phyloP scores from a whole-genome alignment of 35 echinoderm and acorn worm species.

The Acanthaster planci region DNA sequence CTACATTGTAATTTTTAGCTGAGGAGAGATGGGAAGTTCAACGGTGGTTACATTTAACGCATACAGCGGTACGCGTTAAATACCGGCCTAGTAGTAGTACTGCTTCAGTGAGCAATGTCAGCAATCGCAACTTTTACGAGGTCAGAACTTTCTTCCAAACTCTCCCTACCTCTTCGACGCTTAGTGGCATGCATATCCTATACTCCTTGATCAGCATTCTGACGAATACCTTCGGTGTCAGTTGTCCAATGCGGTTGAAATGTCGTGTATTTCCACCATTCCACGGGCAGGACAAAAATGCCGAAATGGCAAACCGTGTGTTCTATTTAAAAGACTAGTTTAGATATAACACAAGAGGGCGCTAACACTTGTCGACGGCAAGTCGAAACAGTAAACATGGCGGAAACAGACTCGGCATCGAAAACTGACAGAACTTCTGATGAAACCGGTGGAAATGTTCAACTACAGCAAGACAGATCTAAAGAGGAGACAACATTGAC shows the following conservation, averaged over 20 bases:
- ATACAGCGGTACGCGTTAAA: too few species aligned
- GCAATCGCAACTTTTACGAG: too few species aligned
- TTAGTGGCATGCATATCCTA: conserved; percentile 94
- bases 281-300: background rate
- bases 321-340: too few species aligned
- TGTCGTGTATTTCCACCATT: background rate
- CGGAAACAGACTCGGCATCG: too few species aligned
- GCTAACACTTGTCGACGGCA: background rate
- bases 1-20: too few species aligned
- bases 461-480: background rate
- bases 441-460: background rate
- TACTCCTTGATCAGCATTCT: conserved; percentile 95
- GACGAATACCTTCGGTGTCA: background rate
- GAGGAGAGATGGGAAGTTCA: too few species aligned
- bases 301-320: too few species aligned
- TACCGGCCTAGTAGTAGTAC: too few species aligned
- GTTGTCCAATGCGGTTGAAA: background rate
- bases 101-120: too few species aligned
- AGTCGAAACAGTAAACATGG: too few species aligned
- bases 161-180: conserved; percentile 65
- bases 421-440: too few species aligned
- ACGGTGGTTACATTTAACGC: too few species aligned
- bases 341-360: background rate
- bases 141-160: background rate
- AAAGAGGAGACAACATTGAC: background rate